Percentiles rank a stretch among this genome's conserved stretches.
phyloP scores from a whole-genome alignment of 2,797 vertebrate species.

The Microctenopoma stevenorrisi region DNA sequence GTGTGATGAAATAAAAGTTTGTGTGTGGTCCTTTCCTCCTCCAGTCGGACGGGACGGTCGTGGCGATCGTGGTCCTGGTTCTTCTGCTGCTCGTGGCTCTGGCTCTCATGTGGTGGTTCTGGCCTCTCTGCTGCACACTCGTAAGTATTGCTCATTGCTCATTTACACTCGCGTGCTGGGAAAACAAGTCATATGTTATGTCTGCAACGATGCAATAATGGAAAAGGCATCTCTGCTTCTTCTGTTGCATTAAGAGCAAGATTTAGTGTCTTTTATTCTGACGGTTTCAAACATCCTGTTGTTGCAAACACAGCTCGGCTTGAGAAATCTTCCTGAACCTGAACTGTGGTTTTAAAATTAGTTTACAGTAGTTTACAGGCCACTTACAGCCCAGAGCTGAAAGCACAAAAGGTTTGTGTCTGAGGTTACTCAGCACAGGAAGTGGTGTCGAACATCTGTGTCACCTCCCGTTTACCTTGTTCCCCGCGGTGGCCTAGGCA shows the following conservation, averaged over 20 bases:
- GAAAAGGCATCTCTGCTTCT: background rate
- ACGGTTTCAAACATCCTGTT: background rate
- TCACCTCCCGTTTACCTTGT: background rate
- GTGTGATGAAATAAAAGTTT: no score
- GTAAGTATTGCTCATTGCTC: conserved; percentile 83
- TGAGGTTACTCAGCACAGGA: background rate
- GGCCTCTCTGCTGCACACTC: conserved; percentile 97
- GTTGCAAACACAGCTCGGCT: background rate
- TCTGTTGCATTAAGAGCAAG: no score
- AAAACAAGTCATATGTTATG: background rate
- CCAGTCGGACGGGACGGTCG: conserved; percentile 87
- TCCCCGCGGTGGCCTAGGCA: conserved; percentile 8
- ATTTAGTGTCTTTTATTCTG: background rate
- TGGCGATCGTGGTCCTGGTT: conserved; percentile 89
- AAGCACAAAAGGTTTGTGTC: background rate
- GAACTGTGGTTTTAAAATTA: background rate
- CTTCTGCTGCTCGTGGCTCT: conserved; percentile 86
- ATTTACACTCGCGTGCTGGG: background rate
- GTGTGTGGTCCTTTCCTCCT: background rate
- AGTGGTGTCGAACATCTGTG: background rate
- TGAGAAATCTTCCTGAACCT: background rate
- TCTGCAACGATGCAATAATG: background rate
- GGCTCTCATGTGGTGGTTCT: conserved; percentile 96
- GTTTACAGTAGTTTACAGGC: background rate
- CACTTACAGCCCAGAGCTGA: background rate